A percentile compares a stretch with the other conserved stretches of the same genome.
Evolutionary conservation across 2,797 vertebrate genomes (phyloP).

Genomic region (Parotocinclus haroldoi): DNA sequence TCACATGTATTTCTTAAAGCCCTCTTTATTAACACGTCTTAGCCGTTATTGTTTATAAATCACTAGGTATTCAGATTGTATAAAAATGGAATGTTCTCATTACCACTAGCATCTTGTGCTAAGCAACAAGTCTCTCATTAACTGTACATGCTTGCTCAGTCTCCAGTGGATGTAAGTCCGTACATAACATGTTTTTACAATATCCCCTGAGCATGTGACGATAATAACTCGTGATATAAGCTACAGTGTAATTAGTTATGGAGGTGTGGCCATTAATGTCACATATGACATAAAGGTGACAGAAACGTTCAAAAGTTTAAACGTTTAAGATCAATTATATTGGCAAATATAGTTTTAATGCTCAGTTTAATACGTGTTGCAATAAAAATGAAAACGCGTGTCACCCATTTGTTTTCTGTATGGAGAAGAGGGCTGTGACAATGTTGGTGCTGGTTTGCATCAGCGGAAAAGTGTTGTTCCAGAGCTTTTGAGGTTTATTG

Average conservation of each 20-base stretch:
- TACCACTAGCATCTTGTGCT: no score
- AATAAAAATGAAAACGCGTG: background rate
- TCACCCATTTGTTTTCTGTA: slow-evolving; percentile 10
- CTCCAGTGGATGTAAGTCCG: slow-evolving; percentile 11
- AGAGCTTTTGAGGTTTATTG: background rate
- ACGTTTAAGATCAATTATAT: slow-evolving; percentile 4
- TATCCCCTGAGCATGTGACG: slow-evolving; percentile 14
- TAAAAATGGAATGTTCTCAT: no score
- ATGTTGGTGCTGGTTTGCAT: background rate
- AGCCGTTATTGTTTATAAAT: no score
- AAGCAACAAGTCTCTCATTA: background rate
- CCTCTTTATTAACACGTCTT: background rate
- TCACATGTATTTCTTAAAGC: background rate
- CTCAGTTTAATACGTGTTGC: background rate
- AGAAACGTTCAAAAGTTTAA: slow-evolving; percentile 5
- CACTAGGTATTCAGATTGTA: no score
- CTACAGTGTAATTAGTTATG: slow-evolving; percentile 15
- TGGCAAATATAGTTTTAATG: slow-evolving; percentile 4
- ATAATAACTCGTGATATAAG: background rate
- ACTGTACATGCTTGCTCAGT: background rate
- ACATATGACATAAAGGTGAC: slow-evolving; percentile 16
- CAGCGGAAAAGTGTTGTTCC: slow-evolving; percentile 6
- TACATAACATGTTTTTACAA: slow-evolving; percentile 42
- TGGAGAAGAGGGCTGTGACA: no score
- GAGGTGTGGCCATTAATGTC: slow-evolving; percentile 5